Evolutionary conservation across 2,888 invertebrate genomes (phyloP), one percentile per base, ranked within the genome.

Genomic region (Chalcosyrphus nemorum): DNA sequence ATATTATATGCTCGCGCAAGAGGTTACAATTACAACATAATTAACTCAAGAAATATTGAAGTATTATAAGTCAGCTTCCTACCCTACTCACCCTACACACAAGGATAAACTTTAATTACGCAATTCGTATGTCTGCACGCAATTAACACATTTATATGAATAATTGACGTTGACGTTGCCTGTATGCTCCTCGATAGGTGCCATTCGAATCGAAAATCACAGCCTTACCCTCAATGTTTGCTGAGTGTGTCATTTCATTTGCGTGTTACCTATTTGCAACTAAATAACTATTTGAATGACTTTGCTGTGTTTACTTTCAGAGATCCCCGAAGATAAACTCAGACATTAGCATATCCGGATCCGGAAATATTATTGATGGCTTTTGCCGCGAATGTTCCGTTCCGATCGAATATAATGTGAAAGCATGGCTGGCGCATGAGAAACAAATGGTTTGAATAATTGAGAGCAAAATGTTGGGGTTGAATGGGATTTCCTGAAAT

Each of bases 111-210:
- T 50, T 57, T 70, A 57, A 71, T 71, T 59, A 59, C 59, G 38
- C 71, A 38, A 50, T 41, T 50, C 50, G 35, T 59, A 47, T 71
- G 50, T 50, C 50, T 59, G 50, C 59, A 71, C 71, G 71, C 59
- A 61, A 71, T 71, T 59, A 59, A 52, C 50, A 71, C 59, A 71
- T 61, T 59, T 61, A 38, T 41, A 41, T 59, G 38, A 71, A 50
- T 71, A 50, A 71, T 71, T 59, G 71, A 71, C 47, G 59, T 59
- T 50, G 50, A 50, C 41, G 59, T 45, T 71, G 13, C 52, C 29
- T n/a, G 19, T 6, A 43, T 19, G 9, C 11, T 32, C 13, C n/a
- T 29, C 9, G 11, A n/a, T 11, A 4, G n/a, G 41, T 19, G 7
- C 5, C 45, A 32, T 47, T 70, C 24, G 45, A 47, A 45, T 45